phyloP scores from a whole-genome alignment of 2,113 vertebrate species.

The Accipiter cooperii region DNA sequence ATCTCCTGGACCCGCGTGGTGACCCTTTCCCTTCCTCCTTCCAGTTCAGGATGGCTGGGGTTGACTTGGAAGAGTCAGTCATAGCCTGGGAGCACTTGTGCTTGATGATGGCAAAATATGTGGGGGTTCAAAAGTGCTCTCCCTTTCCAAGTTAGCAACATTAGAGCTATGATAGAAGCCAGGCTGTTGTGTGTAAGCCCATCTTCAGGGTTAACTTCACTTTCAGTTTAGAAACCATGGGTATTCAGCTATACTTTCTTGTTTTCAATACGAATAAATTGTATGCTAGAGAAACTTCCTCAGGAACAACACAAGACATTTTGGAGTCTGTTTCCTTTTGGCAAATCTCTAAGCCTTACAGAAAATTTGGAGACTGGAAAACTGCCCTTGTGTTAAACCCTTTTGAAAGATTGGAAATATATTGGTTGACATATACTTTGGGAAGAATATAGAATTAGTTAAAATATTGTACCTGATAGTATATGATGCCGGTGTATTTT shows the following conservation, averaged over 20 bases:
- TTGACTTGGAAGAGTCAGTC: background rate
- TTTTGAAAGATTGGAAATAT: background rate
- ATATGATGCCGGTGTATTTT: background rate
- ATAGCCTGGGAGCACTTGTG: background rate
- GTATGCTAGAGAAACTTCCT: background rate
- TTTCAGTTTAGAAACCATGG: background rate
- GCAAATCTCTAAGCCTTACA: background rate
- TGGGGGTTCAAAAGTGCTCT: background rate
- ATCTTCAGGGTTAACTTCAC: background rate
- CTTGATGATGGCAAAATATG: background rate
- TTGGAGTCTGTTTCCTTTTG: background rate
- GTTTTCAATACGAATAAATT: background rate
- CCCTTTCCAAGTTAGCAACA: background rate
- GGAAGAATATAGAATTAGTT: background rate
- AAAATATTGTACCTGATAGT: background rate
- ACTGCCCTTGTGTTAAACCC: background rate
- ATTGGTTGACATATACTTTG: background rate
- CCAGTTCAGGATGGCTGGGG: background rate
- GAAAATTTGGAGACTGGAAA: background rate
- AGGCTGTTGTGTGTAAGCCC: background rate
- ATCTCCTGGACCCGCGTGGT: background rate
- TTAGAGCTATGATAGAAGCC: background rate
- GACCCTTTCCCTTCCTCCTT: background rate
- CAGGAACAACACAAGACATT: background rate
- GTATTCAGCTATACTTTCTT: background rate